Conservation (phyloP, 1,140 invertebrate genomes). For the Phthorimaea operculella region DNA sequence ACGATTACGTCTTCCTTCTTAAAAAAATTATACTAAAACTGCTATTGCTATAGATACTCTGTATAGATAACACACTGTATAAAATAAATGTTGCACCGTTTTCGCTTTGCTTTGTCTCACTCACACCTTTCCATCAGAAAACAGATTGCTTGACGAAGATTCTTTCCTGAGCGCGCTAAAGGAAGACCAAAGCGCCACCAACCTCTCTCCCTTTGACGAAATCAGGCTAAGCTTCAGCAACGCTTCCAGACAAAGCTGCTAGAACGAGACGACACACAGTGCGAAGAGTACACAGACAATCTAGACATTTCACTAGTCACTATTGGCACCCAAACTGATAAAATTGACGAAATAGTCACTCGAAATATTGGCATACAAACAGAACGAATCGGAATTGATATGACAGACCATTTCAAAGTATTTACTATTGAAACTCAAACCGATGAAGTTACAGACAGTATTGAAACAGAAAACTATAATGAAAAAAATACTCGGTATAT, state of each 20-base stretch:
- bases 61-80: too few species aligned
- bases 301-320: constrained; percentile 18
- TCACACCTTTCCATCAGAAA: constrained; percentile 29
- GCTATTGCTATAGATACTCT: too few species aligned
- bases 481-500: not conserved
- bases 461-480: constrained; percentile 1
- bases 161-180: constrained; percentile 44
- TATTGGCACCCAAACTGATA: constrained; percentile 29
- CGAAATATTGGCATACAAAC: too few species aligned
- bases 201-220: constrained; percentile 52
- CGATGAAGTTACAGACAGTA: not conserved
- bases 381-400: too few species aligned
- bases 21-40: too few species aligned
- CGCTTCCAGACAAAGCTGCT: constrained; percentile 26
- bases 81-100: not conserved
- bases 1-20: too few species aligned
- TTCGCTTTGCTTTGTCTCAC: not conserved
- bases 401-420: constrained; percentile 11
- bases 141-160: constrained; percentile 51
- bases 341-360: not conserved
- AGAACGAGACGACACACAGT: constrained; percentile 18
- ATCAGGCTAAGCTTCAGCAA: constrained; percentile 49
- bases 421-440: constrained; percentile 32
- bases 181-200: constrained; percentile 45
- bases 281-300: constrained; percentile 19